These are phyloP conservation scores for Tragelaphus buxtoni DNA, from an alignment of 2,113 vertebrate species.

Conservation along the genomic window DNA sequence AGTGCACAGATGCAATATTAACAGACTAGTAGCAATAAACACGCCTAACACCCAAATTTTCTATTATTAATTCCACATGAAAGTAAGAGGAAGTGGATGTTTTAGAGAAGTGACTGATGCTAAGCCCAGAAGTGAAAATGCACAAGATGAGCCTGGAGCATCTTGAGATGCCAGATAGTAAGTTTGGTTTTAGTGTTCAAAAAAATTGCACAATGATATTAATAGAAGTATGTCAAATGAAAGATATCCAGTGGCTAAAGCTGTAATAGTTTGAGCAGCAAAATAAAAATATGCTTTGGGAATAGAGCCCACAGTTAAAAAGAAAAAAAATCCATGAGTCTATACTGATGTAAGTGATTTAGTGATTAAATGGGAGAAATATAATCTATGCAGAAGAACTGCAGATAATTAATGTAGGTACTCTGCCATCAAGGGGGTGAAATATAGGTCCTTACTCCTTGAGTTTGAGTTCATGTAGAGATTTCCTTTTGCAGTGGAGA, in stretches of 20 bases:
- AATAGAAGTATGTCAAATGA: not conserved
- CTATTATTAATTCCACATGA: not conserved
- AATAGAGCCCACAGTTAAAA: not conserved
- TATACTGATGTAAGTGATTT: not conserved
- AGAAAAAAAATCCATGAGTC: not conserved
- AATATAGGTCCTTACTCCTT: not conserved
- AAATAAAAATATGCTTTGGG: not conserved
- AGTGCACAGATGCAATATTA: not conserved
- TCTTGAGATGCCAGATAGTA: not conserved
- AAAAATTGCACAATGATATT: not conserved
- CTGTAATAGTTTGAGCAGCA: not conserved
- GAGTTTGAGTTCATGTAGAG: not conserved
- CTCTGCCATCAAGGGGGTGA: not conserved
- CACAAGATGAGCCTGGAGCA: not conserved
- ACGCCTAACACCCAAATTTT: not conserved
- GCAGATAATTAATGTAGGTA: not conserved
- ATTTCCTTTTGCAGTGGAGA: not conserved
- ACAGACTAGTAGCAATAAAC: not conserved
- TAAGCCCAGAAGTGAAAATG: not conserved
- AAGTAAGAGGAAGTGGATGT: not conserved
- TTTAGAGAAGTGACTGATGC: not conserved
- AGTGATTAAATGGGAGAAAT: not conserved
- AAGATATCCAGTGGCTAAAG: not conserved
- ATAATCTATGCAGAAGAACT: not conserved
- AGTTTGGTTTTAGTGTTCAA: not conserved